Conservation (phyloP, 2,113 vertebrate genomes). For the Myrmecophaga tridactyla region DNA sequence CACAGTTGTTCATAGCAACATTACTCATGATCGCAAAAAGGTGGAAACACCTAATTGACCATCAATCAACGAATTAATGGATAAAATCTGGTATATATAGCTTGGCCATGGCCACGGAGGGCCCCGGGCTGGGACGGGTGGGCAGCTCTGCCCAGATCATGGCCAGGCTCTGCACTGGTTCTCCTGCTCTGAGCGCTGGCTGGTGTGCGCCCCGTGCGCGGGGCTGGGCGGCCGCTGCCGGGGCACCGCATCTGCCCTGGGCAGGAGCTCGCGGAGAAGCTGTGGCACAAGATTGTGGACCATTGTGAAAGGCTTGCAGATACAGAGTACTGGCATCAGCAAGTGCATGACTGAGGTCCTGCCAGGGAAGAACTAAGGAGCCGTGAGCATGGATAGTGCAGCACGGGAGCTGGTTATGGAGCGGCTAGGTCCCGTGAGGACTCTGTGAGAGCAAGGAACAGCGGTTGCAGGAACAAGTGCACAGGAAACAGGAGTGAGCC, state of each 20-base stretch:
- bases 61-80: neutral
- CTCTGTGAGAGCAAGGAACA: too few relatives aligned
- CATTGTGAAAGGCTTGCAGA: conserved; percentile 93
- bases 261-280: conserved; percentile 83
- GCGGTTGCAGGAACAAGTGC: too few relatives aligned
- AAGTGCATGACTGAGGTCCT: conserved; percentile 88
- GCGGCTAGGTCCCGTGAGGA: too few relatives aligned
- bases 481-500: too few relatives aligned
- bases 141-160: conserved; percentile 81
- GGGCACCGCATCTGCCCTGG: conserved; percentile 82
- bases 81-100: neutral
- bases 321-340: conserved; percentile 89
- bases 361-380: conserved; percentile 87
- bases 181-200: conserved; percentile 85
- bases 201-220: conserved; percentile 85
- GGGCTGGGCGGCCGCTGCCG: conserved; percentile 81
- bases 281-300: conserved; percentile 93
- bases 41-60: neutral
- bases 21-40: neutral
- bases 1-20: neutral
- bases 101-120: conserved; percentile 63
- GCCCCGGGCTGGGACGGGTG: neutral
- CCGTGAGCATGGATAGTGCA: too few relatives aligned
- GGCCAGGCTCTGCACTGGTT: conserved; percentile 83
- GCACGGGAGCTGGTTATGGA: too few relatives aligned